Evolutionary conservation across 1,140 invertebrate species (phyloP), one percentile per base, ranked within the genome.

Genomic region (Drosophila pectinifera): DNA sequence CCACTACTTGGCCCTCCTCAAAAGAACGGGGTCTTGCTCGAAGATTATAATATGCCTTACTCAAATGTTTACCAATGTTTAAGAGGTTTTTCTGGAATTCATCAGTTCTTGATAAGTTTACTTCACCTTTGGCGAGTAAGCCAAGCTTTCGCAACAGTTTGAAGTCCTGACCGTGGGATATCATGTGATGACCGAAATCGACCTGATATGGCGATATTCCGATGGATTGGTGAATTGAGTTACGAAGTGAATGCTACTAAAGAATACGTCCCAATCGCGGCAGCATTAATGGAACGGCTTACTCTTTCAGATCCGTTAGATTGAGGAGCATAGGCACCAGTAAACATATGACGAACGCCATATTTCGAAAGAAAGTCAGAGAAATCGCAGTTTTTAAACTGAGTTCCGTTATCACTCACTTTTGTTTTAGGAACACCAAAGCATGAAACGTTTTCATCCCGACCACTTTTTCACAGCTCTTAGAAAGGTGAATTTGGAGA

Each of bases 151-250:
- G 38, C 8, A 57, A 20, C 4, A 45, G 11, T 8, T 38, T 39
- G 11, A 43, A 65, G 18, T 57, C 53, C 4, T 65, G 20, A 2
- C 53, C 53, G 38, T 65, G 43, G 3, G 53, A 36, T 10, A 72
- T 22, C 61, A 72, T 57, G 8, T 73, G 22, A 3, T 67, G 45
- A 28, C 46, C 45, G 22, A 63, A 55, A 2, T 61, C 26, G 1
- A 43, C 57, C 4, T 61, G 22, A 38, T 69, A 54, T 2, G 56
- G 46, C n/a, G 65, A 61, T 1, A 56, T 48, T 3, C 62, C 38
- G 3, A 67, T 34, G 28, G 57, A 62, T 36, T 72, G 68, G 31
- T 67, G 22, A 18, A 49, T 51, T 3, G 11, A 53, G 34, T 42
- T 67, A 20, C 69, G 20, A 3, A 67, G 7, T 0, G 39, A 11